Conservation (phyloP, 2,888 invertebrate species). For the Megamerina dolium region DNA sequence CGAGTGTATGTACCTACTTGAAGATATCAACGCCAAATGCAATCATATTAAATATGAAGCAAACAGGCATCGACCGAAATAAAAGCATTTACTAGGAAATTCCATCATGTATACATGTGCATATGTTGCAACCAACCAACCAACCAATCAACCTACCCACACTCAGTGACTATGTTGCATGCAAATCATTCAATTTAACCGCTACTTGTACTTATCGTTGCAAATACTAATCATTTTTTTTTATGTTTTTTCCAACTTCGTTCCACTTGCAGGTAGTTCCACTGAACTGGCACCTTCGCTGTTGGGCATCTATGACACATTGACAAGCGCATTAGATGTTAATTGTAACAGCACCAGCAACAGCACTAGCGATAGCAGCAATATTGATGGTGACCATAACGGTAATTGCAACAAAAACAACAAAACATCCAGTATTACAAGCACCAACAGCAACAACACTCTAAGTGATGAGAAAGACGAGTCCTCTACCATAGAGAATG, state of each 20-base stretch:
- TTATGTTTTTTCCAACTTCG: not conserved
- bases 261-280: conserved; percentile 68
- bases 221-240: not conserved
- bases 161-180: not conserved
- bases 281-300: conserved; percentile 81
- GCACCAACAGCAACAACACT: conserved; percentile 17
- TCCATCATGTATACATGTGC: conserved; percentile 7
- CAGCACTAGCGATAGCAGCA: conserved; percentile 10
- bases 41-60: not conserved
- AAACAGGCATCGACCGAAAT: not conserved
- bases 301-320: conserved; percentile 80
- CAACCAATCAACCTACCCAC: too few relatives aligned
- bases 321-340: conserved; percentile 51
- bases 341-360: conserved; percentile 10
- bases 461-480: conserved; percentile 9
- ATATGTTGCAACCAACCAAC: not conserved
- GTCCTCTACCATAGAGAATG: too few relatives aligned
- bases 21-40: conserved; percentile 21
- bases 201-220: not conserved
- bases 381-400: conserved; percentile 19
- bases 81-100: conserved; percentile 8
- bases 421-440: too few relatives aligned
- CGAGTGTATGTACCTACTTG: too few relatives aligned
- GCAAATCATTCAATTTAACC: not conserved
- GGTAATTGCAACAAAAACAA: conserved; percentile 18